These are phyloP conservation scores for Elaphurus davidianus DNA, from an alignment of 2,113 vertebrate species.

Conservation along the genomic window DNA sequence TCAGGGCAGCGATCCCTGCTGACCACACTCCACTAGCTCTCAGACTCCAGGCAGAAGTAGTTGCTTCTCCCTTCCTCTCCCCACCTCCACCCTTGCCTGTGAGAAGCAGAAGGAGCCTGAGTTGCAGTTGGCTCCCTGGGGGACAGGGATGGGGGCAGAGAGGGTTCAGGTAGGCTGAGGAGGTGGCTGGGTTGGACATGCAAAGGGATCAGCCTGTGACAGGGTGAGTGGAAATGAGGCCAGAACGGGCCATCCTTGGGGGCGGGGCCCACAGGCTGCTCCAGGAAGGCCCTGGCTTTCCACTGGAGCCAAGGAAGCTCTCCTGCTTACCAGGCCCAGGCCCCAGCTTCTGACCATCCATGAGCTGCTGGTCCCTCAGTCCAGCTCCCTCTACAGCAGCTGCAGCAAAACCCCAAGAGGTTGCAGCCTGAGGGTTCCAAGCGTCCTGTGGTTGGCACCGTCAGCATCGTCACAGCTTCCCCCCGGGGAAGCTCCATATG, in stretches of 20 bases:
- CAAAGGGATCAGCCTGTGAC: not conserved
- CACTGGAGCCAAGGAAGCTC: not conserved
- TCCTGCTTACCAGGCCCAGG: not conserved
- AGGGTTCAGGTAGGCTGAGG: not conserved
- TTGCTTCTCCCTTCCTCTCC: not conserved
- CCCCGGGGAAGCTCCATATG: not conserved
- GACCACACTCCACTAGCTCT: not conserved
- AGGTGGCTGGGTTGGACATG: accelerated
- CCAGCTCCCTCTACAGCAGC: not conserved
- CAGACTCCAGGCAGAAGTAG: not conserved
- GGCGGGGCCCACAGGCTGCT: not conserved
- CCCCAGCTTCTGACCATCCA: not conserved
- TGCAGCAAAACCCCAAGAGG: not conserved
- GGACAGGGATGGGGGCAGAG: not conserved
- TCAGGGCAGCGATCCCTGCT: not conserved
- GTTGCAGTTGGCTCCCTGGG: not conserved
- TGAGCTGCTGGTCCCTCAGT: not conserved
- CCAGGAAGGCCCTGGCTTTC: not conserved
- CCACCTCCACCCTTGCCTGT: not conserved
- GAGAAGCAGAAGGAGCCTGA: not conserved
- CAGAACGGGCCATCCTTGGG: not conserved
- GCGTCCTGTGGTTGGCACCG: not conserved
- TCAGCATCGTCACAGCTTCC: not conserved
- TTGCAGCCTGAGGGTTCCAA: accelerated
- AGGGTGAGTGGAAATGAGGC: too few relatives aligned